A percentile compares a stretch with the other conserved stretches of the same genome.
Conservation (phyloP, 2,888 invertebrate genomes). For the Andrena trimmerana region DNA sequence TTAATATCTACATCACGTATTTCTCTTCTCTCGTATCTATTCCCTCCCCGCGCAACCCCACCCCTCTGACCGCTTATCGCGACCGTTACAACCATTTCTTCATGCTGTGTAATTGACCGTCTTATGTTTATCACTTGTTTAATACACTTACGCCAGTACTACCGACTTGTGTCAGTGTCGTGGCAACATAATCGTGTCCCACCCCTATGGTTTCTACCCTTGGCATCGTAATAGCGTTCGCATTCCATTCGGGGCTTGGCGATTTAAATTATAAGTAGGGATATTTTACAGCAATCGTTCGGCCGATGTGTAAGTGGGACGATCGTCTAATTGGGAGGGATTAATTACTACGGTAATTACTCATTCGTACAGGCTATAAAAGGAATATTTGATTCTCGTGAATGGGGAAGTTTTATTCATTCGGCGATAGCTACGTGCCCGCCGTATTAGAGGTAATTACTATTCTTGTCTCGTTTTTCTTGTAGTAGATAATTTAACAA, state of each 20-base stretch:
- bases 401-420: no score
- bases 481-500: no score
- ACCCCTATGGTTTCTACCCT: background rate
- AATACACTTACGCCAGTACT: slow-evolving; percentile 3
- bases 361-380: no score
- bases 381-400: no score
- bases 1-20: slow-evolving; percentile 71
- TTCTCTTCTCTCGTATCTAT: slow-evolving; percentile 54
- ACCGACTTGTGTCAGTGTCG: background rate
- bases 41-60: background rate
- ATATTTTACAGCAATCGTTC: slow-evolving; percentile 5
- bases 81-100: slow-evolving; percentile 51
- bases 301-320: background rate
- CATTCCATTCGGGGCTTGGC: background rate
- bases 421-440: no score
- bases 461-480: no score
- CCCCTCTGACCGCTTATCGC: slow-evolving; percentile 9
- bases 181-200: background rate
- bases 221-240: background rate
- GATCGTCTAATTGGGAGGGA: no score
- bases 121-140: slow-evolving; percentile 61
- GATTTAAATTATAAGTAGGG: background rate
- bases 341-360: no score
- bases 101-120: slow-evolving; percentile 54
- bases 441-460: no score